Evolutionary conservation across 2,113 vertebrate genomes (phyloP).

Genomic region (Illadopsis cleaveri): DNA sequence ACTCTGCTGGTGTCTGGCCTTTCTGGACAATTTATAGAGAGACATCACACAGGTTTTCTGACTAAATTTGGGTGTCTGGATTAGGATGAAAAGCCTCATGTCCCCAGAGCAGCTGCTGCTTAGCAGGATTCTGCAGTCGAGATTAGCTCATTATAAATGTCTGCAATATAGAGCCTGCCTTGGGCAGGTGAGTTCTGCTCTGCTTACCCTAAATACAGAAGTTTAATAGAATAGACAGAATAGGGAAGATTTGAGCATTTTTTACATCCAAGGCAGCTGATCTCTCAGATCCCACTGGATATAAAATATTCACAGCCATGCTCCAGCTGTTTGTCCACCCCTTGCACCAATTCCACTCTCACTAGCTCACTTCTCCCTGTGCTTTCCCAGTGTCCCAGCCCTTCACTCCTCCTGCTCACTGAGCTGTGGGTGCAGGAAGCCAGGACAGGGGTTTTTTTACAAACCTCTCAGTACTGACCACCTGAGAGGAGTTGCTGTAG

Average conservation of each 20-base stretch:
- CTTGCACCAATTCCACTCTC: background rate
- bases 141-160: background rate
- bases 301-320: background rate
- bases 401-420: background rate
- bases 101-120: background rate
- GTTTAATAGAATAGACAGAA: background rate
- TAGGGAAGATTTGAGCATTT: background rate
- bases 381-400: background rate
- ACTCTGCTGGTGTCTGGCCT: background rate
- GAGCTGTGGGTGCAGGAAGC: background rate
- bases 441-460: background rate
- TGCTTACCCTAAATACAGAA: background rate
- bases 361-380: background rate
- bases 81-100: background rate
- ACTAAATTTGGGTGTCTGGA: background rate
- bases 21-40: background rate
- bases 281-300: background rate
- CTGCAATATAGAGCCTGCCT: background rate
- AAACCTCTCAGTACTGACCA: background rate
- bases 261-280: background rate
- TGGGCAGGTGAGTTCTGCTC: background rate
- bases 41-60: background rate
- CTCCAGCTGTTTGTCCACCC: background rate
- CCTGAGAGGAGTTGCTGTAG: background rate
- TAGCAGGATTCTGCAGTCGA: background rate